Conservation (phyloP, 2,888 invertebrate species). For the Chromoteleia sp. region DNA sequence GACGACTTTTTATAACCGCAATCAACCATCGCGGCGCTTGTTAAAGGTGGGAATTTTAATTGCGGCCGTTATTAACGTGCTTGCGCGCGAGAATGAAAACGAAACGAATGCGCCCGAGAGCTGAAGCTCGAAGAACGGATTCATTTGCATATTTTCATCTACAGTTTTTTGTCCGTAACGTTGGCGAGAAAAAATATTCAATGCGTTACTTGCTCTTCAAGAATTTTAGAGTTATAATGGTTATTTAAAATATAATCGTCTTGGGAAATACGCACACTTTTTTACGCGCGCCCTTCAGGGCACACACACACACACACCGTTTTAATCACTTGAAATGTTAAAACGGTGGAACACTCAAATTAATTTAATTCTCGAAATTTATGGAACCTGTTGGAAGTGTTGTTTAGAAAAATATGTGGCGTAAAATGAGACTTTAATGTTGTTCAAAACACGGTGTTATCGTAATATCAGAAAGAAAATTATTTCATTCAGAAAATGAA, state of each 20-base stretch:
- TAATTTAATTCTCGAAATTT: no score
- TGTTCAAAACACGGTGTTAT: no score
- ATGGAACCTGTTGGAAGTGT: no score
- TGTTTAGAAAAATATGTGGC: no score
- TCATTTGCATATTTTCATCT: constrained; percentile 61
- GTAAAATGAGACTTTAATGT: no score
- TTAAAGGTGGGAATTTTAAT: constrained; percentile 75
- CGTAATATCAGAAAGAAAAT: no score
- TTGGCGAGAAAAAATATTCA: constrained; percentile 28
- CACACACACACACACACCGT: not conserved
- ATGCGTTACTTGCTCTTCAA: constrained; percentile 24
- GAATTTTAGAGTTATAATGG: constrained; percentile 13
- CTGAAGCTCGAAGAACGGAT: constrained; percentile 50
- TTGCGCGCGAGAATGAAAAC: constrained; percentile 59
- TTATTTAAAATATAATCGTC: constrained; percentile 19
- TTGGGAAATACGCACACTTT: constrained; percentile 3
- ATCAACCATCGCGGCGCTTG: constrained; percentile 65
- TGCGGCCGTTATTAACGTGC: constrained; percentile 73
- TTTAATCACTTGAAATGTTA: constrained; percentile 7
- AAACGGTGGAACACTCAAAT: no score
- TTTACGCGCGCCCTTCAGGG: not conserved
- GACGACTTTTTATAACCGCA: constrained; percentile 62
- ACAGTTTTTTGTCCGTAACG: constrained; percentile 28
- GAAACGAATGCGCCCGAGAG: constrained; percentile 53
- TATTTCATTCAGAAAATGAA: no score